Conservation (phyloP, 35 echinoderm and acorn worm genomes). For the Eucidaris tribuloides region DNA sequence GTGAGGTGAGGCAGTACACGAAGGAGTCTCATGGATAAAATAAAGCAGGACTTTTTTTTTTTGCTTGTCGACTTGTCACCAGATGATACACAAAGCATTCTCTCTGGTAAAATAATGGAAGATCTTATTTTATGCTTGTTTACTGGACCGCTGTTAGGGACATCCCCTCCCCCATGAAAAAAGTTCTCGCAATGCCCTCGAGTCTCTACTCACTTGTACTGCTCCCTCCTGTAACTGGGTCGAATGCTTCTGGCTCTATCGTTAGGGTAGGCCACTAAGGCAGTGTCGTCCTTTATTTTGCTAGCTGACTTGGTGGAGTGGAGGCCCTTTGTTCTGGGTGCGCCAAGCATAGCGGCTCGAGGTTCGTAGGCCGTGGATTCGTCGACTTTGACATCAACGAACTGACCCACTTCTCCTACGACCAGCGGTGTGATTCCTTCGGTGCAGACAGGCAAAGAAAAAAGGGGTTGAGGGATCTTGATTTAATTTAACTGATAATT, state of each 20-base stretch:
- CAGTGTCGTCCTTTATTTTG: conserved; percentile 36
- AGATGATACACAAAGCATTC: too few relatives aligned
- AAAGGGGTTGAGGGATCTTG: too few relatives aligned
- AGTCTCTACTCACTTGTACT: conserved; percentile 83
- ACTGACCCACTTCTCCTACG: conserved; percentile 97
- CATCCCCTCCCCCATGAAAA: neutral
- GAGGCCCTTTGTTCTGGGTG: conserved; percentile 65
- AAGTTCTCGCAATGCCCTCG: neutral
- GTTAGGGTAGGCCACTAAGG: conserved; percentile 92
- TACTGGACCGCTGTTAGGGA: too few relatives aligned
- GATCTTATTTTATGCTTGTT: too few relatives aligned
- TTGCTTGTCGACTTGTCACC: too few relatives aligned
- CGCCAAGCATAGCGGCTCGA: conserved; percentile 82
- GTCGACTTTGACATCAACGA: conserved; percentile 77
- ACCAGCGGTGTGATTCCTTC: conserved; percentile 98
- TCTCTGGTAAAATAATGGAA: too few relatives aligned
- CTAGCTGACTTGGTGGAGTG: conserved; percentile 68
- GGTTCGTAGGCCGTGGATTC: conserved; percentile 75
- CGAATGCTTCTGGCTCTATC: conserved; percentile 84
- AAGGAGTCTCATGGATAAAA: too few relatives aligned
- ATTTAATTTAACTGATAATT: too few relatives aligned
- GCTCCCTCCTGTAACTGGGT: conserved; percentile 90
- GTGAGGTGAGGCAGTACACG: too few relatives aligned
- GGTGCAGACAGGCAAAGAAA: too few relatives aligned
- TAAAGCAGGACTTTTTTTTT: too few relatives aligned